Percentiles rank a stretch among this genome's conserved stretches.
Evolutionary conservation across 2,797 vertebrate genomes (phyloP).

Genomic region (Enteromius fasciolatus): DNA sequence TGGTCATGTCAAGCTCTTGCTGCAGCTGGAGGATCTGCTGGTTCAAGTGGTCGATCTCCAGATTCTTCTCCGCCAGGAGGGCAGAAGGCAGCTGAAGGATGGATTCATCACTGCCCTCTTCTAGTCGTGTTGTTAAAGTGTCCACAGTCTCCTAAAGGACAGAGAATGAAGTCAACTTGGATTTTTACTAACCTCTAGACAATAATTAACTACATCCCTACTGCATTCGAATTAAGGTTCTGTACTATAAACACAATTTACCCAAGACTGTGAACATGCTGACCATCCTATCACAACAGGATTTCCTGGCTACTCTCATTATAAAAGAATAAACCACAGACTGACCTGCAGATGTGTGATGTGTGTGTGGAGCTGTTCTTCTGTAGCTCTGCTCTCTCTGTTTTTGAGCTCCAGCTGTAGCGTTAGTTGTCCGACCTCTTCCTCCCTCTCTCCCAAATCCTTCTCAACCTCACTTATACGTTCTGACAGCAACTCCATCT

Average conservation of each 20-base stretch:
- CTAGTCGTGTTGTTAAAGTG: conserved; percentile 64
- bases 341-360: conserved; percentile 75
- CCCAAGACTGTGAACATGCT: not conserved
- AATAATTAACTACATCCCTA: not conserved
- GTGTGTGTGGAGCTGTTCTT: conserved; percentile 69
- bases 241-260: not conserved
- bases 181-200: not conserved
- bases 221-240: not conserved
- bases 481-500: conserved; percentile 80
- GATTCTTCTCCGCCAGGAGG: conserved; percentile 87
- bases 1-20: conserved; percentile 70
- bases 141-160: conserved; percentile 72
- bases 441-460: conserved; percentile 78
- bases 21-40: conserved; percentile 80
- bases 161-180: not conserved
- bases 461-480: conserved; percentile 82
- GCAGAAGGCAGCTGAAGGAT: conserved; percentile 77
- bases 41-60: conserved; percentile 85
- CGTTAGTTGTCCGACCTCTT: conserved; percentile 81
- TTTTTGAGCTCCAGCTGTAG: conserved; percentile 80
- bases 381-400: conserved; percentile 62
- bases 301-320: not conserved
- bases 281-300: not conserved
- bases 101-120: conserved; percentile 52
- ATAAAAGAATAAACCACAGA: not conserved